Evolutionary conservation across 2,113 vertebrate genomes (phyloP), one percentile per base, ranked within the genome.

Genomic region (Cyanoramphus novaezelandiae): DNA sequence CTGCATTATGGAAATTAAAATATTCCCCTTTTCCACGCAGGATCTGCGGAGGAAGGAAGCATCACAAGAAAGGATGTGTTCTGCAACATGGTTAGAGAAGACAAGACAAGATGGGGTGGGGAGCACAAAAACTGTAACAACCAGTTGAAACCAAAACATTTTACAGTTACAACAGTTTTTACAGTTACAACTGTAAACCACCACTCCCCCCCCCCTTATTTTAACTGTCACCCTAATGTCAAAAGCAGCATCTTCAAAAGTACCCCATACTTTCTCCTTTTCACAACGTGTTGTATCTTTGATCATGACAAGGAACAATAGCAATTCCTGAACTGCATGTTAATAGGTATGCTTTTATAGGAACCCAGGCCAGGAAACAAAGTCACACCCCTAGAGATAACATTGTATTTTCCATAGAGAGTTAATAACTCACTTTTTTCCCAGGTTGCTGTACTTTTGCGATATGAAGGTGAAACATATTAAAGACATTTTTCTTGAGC

Each of bases 201-300:
- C 0, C 7, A 31, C 41, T 3, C 5, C 6, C 4, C 0, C 7
- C 37, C 41, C 3, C 5, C 6, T 23, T 49, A 7, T 17, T 43
- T 35, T 69, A 65, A 24, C 24, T 60, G 81, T 27, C 49, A 12
- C 71, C 46, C 28, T 85, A 64, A 50, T 13, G 6, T 47, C 16
- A 79, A 71, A 91, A 85, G 33, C 19, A 72, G 19, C 2, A 2
- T 43, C 43, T 79, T 68, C 39, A 64, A 43, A 79, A 79, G 27
- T 65, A 19, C 8, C 39, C 9, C 13, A 16, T 8, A 13, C 6
- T 44, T 62, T 24, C 20, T 74, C 59, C 50, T 65, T 24, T 75
- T 86, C 71, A 44, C 29, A 92, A 43, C 7, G 20, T 10, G 31
- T 9, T 55, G 35, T 27, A 64, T 39, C 68, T 75, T 55, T 39